Conservation (phyloP, 2,113 vertebrate genomes). For the Apeltes quadracus region DNA sequence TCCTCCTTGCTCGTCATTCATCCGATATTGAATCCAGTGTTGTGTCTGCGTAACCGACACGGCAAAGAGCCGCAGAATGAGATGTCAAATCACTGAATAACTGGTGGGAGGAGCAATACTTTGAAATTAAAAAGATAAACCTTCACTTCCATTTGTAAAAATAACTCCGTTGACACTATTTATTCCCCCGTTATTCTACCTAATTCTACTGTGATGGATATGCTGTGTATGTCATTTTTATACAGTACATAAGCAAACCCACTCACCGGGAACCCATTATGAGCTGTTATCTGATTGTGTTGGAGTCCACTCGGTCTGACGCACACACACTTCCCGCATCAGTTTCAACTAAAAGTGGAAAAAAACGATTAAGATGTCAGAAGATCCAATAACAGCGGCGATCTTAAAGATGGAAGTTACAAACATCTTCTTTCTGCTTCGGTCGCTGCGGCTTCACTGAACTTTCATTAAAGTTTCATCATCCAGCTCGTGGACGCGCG, state of each 20-base stretch:
- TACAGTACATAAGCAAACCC: neutral
- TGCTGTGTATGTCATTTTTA: too few relatives aligned
- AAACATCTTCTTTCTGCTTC: conserved; percentile 8
- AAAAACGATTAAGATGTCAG: neutral
- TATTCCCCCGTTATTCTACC: too few relatives aligned
- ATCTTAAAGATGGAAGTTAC: neutral
- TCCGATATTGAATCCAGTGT: neutral
- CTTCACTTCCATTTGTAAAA: neutral
- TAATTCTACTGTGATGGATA: neutral
- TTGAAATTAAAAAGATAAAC: neutral
- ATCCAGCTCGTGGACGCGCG: conserved; percentile 21
- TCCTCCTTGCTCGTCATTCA: neutral
- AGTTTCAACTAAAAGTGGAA: neutral
- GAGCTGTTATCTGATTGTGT: neutral
- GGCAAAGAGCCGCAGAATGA: neutral
- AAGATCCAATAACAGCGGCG: neutral
- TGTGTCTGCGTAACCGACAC: neutral
- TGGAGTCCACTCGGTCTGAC: neutral
- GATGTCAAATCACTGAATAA: neutral
- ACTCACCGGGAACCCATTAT: neutral
- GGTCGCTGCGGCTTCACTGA: conserved; percentile 3
- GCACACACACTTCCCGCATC: neutral
- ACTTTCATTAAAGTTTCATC: conserved; percentile 57
- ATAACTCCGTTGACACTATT: neutral
- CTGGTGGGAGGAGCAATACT: neutral